A percentile compares a stretch with the other conserved stretches of the same genome.
Conservation (phyloP, 2,797 vertebrate genomes). For the Microchirus variegatus region DNA sequence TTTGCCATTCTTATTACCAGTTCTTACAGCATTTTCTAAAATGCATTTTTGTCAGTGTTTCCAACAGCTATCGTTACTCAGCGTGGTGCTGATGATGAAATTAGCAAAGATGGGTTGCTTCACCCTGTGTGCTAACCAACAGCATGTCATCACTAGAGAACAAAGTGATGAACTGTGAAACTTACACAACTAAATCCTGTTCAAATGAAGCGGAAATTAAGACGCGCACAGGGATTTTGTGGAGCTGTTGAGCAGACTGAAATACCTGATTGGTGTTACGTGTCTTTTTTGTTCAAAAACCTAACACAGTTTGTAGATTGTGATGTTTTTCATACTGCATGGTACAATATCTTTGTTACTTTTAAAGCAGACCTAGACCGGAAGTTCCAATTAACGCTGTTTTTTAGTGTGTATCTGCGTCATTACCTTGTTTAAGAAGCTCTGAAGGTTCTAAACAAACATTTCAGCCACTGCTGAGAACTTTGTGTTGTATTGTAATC, state of each 20-base stretch:
- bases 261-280: too few relatives aligned
- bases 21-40: conserved; percentile 1
- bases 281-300: too few relatives aligned
- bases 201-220: conserved; percentile 16
- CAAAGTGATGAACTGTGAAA: conserved; percentile 16
- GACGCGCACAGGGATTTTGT: background rate
- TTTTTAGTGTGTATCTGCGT: too few relatives aligned
- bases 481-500: too few relatives aligned
- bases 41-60: conserved; percentile 7
- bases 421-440: too few relatives aligned
- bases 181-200: conserved; percentile 7
- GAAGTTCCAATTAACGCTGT: too few relatives aligned
- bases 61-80: conserved; percentile 16
- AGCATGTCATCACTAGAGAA: conserved; percentile 20
- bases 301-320: too few relatives aligned
- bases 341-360: too few relatives aligned
- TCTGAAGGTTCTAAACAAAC: too few relatives aligned
- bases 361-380: too few relatives aligned
- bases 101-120: conserved; percentile 42
- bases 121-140: conserved; percentile 21
- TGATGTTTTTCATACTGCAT: too few relatives aligned
- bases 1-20: background rate
- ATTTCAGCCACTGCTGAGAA: too few relatives aligned
- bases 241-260: background rate
- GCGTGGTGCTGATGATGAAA: conserved; percentile 46